These are phyloP conservation scores for Drosophila cardini DNA, from an alignment of 1,140 invertebrate genomes.

Conservation along the genomic window DNA sequence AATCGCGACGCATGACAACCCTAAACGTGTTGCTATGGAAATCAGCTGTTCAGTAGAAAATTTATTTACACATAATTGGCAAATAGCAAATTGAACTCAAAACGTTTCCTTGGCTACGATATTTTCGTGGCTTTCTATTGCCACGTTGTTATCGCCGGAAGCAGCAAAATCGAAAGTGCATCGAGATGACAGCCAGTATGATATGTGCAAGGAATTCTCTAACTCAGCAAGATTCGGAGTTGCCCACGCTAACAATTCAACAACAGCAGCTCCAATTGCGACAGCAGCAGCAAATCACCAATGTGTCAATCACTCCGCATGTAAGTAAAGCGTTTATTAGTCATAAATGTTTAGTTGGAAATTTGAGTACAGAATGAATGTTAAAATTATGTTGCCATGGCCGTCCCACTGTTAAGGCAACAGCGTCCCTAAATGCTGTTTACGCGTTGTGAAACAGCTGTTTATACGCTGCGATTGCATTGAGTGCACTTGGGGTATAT, in stretches of 20 bases:
- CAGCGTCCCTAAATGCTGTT: background rate
- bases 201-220: background rate
- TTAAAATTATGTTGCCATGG: background rate
- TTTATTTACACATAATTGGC: conserved; percentile 8
- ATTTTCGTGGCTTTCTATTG: background rate
- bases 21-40: conserved; percentile 1
- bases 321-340: conserved; percentile 22
- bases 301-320: background rate
- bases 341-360: background rate
- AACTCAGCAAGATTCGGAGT: background rate
- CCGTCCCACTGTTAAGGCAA: too few species aligned
- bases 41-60: conserved; percentile 20
- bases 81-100: background rate
- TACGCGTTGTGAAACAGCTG: conserved; percentile 14
- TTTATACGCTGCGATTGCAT: conserved; percentile 8
- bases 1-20: conserved; percentile 2
- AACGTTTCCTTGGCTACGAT: conserved; percentile 11
- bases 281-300: conserved; percentile 2
- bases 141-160: background rate
- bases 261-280: conserved; percentile 32
- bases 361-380: background rate
- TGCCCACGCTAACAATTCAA: conserved; percentile 7
- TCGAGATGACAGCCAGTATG: conserved; percentile 6
- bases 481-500: background rate
- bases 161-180: background rate